Base-by-base conservation (phyloP, 1,140 invertebrate genomes). In the Leptinotarsa lineolata region DNA sequence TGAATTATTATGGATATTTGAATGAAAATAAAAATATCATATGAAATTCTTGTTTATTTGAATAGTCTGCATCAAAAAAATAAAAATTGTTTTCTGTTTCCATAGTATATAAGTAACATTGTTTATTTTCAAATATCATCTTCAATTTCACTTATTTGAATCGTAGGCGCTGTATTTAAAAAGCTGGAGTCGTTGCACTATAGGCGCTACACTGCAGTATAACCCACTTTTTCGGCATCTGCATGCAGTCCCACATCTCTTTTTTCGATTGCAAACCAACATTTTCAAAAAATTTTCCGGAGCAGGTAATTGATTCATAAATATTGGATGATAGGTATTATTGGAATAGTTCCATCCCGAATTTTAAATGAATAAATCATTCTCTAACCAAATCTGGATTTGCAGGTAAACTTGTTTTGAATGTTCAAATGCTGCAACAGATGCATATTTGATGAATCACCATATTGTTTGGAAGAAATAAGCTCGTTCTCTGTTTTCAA, bases 61-160 rank as follows among this genome's bases (percentile, higher is more conserved):
- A n/a, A n/a, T n/a, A n/a, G n/a, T n/a, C n/a, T n/a, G n/a, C n/a
- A n/a, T n/a, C n/a, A n/a, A n/a, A n/a, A n/a, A n/a, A n/a, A n/a
- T n/a, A n/a, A n/a, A n/a, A n/a, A n/a, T n/a, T n/a, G n/a, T n/a
- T n/a, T n/a, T n/a, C n/a, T n/a, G n/a, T n/a, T n/a, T n/a, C n/a
- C n/a, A n/a, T n/a, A n/a, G n/a, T n/a, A n/a, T n/a, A n/a, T n/a
- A n/a, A n/a, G n/a, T n/a, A n/a, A n/a, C n/a, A n/a, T 54, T 54
- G n/a, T 54, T 54, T 16, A 54, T 16, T 54, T 54, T 63, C 60
- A 63, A 1, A 63, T 18, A 63, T 63, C 11, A 4, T 63, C 45
- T 54, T 48, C 46, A n/a, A 48, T 1, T 72, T 68, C 46, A 68
- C 6, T 68, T 68, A 60, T 68, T 73, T 73, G 45, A 63, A 73